These are phyloP conservation scores for Muscicapa striata DNA, from an alignment of 2,797 vertebrate species.

Conservation along the genomic window DNA sequence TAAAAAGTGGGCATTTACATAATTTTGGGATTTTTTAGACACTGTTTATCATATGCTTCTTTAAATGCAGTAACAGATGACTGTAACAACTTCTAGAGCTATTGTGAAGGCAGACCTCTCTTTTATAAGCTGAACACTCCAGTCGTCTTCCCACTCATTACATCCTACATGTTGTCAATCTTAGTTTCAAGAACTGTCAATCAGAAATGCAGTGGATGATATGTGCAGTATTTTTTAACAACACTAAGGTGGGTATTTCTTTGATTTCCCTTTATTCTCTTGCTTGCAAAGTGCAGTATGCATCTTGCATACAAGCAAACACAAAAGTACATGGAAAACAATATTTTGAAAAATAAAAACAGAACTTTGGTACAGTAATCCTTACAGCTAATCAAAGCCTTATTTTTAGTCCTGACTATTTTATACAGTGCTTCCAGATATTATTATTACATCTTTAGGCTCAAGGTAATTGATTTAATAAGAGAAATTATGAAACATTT, in stretches of 20 bases:
- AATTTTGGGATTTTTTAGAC: conserved; percentile 50
- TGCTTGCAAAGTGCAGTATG: conserved; percentile 52
- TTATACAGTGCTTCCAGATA: not conserved
- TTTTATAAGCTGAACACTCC: conserved; percentile 50
- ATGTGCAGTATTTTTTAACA: not conserved
- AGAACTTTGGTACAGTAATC: not conserved
- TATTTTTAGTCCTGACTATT: conserved; percentile 40
- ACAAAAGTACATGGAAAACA: conserved; percentile 43
- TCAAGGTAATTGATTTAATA: not conserved
- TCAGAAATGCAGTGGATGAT: conserved; percentile 54
- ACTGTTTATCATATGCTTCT: conserved; percentile 47
- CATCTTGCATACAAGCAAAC: conserved; percentile 27
- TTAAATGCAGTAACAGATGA: conserved; percentile 56
- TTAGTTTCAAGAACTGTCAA: conserved; percentile 50
- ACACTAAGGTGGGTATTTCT: conserved; percentile 34
- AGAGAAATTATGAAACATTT: not conserved
- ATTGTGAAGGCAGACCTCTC: conserved; percentile 45
- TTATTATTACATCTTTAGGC: conserved; percentile 1
- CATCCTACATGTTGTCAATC: conserved; percentile 67
- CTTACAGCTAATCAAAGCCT: conserved; percentile 42
- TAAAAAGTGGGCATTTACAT: conserved; percentile 28
- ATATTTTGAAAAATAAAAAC: conserved; percentile 47
- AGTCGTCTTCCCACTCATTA: conserved; percentile 61
- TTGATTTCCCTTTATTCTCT: conserved; percentile 58
- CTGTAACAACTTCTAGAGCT: conserved; percentile 45